Percentiles rank a stretch among this genome's conserved stretches.
phyloP scores from a whole-genome alignment of 2,113 vertebrate genomes.

The Hyperopisus bebe region DNA sequence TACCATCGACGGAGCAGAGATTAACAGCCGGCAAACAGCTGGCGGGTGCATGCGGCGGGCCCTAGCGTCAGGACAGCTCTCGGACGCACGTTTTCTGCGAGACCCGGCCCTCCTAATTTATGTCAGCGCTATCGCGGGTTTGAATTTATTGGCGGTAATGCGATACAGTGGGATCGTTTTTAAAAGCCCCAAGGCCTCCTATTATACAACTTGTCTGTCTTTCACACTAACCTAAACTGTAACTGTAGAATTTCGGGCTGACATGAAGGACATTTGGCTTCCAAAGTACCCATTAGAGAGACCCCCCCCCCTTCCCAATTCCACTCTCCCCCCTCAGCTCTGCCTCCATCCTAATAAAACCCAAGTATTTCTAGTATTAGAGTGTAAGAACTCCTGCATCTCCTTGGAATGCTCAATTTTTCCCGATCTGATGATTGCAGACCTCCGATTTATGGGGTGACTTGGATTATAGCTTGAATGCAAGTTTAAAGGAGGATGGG shows the following conservation, averaged over 20 bases:
- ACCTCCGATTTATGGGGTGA: slow-evolving; percentile 40
- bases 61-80: slow-evolving; percentile 40
- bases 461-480: slow-evolving; percentile 40
- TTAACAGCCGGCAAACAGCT: slow-evolving; percentile 28
- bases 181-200: slow-evolving; percentile 41
- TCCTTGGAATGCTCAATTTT: slow-evolving; percentile 22
- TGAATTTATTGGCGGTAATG: slow-evolving; percentile 49
- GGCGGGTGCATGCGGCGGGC: slow-evolving; percentile 2
- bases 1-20: slow-evolving; percentile 35
- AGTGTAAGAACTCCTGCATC: slow-evolving; percentile 17
- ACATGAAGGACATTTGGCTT: slow-evolving; percentile 46
- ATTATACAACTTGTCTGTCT: slow-evolving; percentile 50
- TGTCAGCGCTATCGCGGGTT: slow-evolving; percentile 44
- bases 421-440: slow-evolving; percentile 26
- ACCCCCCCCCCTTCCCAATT: slow-evolving; percentile 8
- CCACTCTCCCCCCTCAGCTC: not conserved
- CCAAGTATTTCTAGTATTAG: slow-evolving; percentile 38
- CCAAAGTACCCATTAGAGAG: slow-evolving; percentile 34
- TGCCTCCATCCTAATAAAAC: slow-evolving; percentile 34
- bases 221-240: slow-evolving; percentile 47
- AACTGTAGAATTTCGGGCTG: slow-evolving; percentile 42
- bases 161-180: slow-evolving; percentile 44
- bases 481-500: slow-evolving; percentile 14
- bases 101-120: slow-evolving; percentile 42
- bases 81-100: slow-evolving; percentile 34